Evolutionary conservation across 2,888 invertebrate genomes (phyloP).

Genomic region (Mystacides longicornis): DNA sequence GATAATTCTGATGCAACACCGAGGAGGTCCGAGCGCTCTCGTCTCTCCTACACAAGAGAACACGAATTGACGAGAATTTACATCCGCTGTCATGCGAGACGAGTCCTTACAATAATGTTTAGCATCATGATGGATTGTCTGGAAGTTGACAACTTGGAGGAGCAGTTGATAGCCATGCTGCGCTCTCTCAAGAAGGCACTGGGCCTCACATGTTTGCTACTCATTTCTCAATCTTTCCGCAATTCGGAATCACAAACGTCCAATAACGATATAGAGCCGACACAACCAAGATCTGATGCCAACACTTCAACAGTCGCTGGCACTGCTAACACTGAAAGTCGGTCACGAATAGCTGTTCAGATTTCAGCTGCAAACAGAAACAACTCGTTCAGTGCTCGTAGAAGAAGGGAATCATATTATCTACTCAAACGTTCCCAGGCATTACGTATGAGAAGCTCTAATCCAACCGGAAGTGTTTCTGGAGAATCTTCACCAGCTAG

Average conservation of each 20-base stretch:
- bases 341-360: conserved; percentile 43
- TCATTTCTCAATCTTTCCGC: conserved; percentile 39
- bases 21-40: conserved; percentile 9
- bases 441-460: conserved; percentile 32
- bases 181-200: conserved; percentile 43
- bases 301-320: background rate
- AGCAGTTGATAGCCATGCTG: conserved; percentile 43
- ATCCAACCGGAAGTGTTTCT: background rate
- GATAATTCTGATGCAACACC: background rate
- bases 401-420: conserved; percentile 39
- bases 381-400: conserved; percentile 39
- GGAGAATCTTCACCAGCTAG: too few species aligned
- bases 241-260: conserved; percentile 8
- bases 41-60: conserved; percentile 33
- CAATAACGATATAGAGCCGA: background rate
- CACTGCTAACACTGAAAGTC: conserved; percentile 30
- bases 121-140: conserved; percentile 50
- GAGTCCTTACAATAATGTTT: conserved; percentile 46
- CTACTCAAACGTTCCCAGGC: conserved; percentile 41
- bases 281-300: conserved; percentile 23
- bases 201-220: conserved; percentile 43
- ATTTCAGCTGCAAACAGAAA: conserved; percentile 45
- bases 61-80: conserved; percentile 43
- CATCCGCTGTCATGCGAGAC: conserved; percentile 46
- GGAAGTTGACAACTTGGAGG: conserved; percentile 42